Evolutionary conservation across 92 coral and sea anemone genomes (phyloP).

Genomic region (Umimayanthus chanpuru): DNA sequence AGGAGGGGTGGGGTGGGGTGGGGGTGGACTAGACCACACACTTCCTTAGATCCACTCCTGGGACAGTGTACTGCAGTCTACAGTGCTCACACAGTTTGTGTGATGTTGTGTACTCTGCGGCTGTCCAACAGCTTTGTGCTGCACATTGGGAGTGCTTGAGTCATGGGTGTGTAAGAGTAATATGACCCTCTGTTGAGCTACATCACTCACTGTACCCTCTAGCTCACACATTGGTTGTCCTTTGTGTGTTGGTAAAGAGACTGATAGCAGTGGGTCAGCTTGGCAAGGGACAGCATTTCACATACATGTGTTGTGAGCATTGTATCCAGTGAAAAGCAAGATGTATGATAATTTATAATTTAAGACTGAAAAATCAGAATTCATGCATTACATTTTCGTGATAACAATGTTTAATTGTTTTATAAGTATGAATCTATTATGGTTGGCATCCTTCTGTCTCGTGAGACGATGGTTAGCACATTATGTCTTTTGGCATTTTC

Average conservation of each 20-base stretch:
- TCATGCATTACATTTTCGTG: too few relatives aligned
- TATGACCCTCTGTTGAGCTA: slow-evolving; percentile 69
- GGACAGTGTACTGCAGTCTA: slow-evolving; percentile 49
- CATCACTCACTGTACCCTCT: slow-evolving; percentile 32
- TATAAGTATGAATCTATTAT: too few relatives aligned
- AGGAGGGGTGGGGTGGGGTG: too few relatives aligned
- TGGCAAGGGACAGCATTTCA: slow-evolving; percentile 35
- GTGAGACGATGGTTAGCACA: too few relatives aligned
- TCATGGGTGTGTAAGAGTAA: slow-evolving; percentile 89
- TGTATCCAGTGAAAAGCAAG: background rate
- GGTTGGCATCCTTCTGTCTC: too few relatives aligned
- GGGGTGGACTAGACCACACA: slow-evolving; percentile 52
- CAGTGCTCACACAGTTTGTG: slow-evolving; percentile 44
- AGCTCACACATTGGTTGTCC: slow-evolving; percentile 31
- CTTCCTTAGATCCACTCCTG: slow-evolving; percentile 97
- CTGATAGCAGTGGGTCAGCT: slow-evolving; percentile 40
- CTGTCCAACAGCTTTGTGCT: slow-evolving; percentile 90
- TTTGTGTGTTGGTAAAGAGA: slow-evolving; percentile 31
- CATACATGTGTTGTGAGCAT: background rate
- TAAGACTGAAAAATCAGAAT: too few relatives aligned
- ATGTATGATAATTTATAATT: too few relatives aligned
- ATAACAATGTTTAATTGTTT: too few relatives aligned
- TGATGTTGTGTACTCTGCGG: slow-evolving; percentile 48
- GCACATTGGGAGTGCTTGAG: slow-evolving; percentile 95
- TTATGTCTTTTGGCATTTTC: too few relatives aligned